A percentile compares a stretch with the other conserved stretches of the same genome.
phyloP scores from a whole-genome alignment of 2,797 vertebrate genomes.

The Typhlichthys subterraneus region DNA sequence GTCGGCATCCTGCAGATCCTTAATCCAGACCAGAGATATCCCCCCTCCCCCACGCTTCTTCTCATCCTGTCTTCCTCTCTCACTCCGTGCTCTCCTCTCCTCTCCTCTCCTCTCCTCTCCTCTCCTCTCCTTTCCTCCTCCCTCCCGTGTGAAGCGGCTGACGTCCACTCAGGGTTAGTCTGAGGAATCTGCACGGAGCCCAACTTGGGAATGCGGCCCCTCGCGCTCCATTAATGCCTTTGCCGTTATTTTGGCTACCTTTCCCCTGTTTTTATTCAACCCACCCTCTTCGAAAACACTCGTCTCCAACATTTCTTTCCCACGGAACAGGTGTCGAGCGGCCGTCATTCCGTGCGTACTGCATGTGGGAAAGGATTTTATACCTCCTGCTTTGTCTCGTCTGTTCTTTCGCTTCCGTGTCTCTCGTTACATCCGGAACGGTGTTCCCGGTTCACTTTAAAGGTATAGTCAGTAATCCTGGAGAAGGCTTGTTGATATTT shows the following conservation, averaged over 20 bases:
- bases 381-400: slow-evolving; percentile 44
- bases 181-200: slow-evolving; percentile 54
- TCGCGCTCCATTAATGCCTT: slow-evolving; percentile 61
- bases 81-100: slow-evolving; percentile 70
- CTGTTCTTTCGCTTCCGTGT: slow-evolving; percentile 24
- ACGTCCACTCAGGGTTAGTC: slow-evolving; percentile 60
- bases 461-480: too few relatives aligned
- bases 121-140: slow-evolving; percentile 9
- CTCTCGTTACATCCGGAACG: slow-evolving; percentile 50
- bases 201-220: slow-evolving; percentile 53
- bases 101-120: too few relatives aligned
- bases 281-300: slow-evolving; percentile 41
- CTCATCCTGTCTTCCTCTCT: slow-evolving; percentile 27
- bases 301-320: slow-evolving; percentile 51
- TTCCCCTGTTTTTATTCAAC: slow-evolving; percentile 25
- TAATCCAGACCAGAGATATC: slow-evolving; percentile 61
- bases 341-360: slow-evolving; percentile 8
- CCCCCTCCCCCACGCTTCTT: not conserved
- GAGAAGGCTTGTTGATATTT: too few relatives aligned
- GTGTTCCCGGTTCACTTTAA: slow-evolving; percentile 53
- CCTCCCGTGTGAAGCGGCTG: slow-evolving; percentile 58
- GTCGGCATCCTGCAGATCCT: slow-evolving; percentile 59
- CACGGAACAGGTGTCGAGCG: slow-evolving; percentile 58
- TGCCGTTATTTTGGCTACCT: slow-evolving; percentile 19
- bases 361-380: slow-evolving; percentile 20